These are phyloP conservation scores for Actenoides hombroni DNA, from an alignment of 2,113 vertebrate genomes.

Conservation along the genomic window DNA sequence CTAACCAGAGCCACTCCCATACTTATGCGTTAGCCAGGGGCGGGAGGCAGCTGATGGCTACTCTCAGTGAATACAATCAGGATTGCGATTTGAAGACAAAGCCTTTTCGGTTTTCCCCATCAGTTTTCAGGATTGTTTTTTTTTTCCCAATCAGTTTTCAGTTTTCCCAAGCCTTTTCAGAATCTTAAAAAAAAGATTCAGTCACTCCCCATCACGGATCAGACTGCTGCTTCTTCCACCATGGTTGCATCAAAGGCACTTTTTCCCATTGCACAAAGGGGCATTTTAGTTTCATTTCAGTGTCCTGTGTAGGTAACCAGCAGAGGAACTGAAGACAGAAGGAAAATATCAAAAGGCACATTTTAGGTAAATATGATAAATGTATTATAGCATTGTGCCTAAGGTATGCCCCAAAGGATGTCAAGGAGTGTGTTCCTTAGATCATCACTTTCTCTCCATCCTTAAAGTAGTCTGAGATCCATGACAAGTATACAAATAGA, in stretches of 20 bases:
- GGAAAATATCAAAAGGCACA: background rate
- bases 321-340: background rate
- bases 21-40: background rate
- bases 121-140: too few species aligned
- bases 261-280: background rate
- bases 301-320: background rate
- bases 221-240: background rate
- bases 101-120: background rate
- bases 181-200: background rate
- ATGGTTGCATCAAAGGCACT: background rate
- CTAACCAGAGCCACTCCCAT: background rate
- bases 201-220: background rate
- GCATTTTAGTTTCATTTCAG: background rate
- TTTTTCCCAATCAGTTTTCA: background rate
- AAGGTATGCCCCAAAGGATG: background rate
- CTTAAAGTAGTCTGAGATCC: background rate
- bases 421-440: background rate
- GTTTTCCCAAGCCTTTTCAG: background rate
- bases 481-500: background rate
- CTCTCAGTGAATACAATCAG: background rate
- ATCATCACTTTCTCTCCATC: background rate
- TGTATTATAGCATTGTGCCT: background rate
- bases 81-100: background rate
- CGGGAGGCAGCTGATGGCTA: background rate
- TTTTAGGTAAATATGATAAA: background rate